phyloP scores from a whole-genome alignment of 2,888 invertebrate species.

The Trachelus iudaicus region DNA sequence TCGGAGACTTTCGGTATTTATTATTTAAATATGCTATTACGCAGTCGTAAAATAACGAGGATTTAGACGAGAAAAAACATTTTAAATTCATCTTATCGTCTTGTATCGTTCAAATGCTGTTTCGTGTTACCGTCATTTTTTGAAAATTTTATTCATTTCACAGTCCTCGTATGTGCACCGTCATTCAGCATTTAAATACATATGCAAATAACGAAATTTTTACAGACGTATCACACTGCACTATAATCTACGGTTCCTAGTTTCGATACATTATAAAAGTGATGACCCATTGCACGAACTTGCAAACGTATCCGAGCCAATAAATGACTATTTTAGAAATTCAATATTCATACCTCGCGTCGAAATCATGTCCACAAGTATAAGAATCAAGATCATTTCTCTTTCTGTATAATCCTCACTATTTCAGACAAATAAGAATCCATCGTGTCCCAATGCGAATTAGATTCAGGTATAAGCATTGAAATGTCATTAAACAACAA shows the following conservation, averaged over 20 bases:
- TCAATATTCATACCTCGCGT: neutral
- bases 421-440: neutral
- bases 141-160: neutral
- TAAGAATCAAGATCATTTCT: neutral
- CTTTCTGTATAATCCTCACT: neutral
- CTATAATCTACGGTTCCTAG: neutral
- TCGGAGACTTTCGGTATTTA: no score
- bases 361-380: neutral
- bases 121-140: neutral
- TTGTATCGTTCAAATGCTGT: neutral
- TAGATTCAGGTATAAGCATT: neutral
- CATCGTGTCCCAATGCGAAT: neutral
- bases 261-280: neutral
- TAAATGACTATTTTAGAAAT: neutral
- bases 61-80: neutral
- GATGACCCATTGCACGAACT: neutral
- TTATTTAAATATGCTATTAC: no score
- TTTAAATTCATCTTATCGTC: neutral
- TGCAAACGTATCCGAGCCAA: neutral
- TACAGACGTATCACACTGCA: neutral
- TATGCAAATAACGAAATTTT: neutral
- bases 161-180: neutral
- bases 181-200: neutral
- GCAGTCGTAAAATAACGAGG: no score
- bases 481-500: neutral